Percentiles rank a stretch among this genome's conserved stretches.
Conservation (phyloP, 2,113 vertebrate species). For the Accipiter cooperii region DNA sequence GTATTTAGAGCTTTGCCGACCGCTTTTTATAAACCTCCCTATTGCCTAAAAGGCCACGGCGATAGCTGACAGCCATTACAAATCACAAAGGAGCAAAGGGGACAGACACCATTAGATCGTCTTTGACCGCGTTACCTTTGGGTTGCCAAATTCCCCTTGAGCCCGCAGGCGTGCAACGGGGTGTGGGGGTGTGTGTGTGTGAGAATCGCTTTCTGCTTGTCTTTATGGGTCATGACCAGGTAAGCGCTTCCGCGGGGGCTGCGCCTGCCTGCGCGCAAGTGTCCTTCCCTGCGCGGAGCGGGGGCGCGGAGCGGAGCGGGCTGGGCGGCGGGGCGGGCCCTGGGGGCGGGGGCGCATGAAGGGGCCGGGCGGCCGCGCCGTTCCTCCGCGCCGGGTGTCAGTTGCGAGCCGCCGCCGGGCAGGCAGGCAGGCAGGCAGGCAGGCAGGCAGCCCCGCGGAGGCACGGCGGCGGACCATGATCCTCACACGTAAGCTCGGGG, state of each 20-base stretch:
- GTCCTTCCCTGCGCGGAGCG: too few relatives aligned
- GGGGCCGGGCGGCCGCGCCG: too few relatives aligned
- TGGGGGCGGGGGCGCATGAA: too few relatives aligned
- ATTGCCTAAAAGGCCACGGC: not conserved
- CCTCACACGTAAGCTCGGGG: too few relatives aligned
- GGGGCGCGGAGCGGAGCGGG: not conserved
- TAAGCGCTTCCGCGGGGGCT: rapidly evolving
- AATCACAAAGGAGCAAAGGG: not conserved
- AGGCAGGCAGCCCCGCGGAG: too few relatives aligned
- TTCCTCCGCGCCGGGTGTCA: too few relatives aligned
- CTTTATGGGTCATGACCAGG: not conserved
- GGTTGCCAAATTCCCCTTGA: not conserved
- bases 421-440: too few relatives aligned
- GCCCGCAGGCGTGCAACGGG: rapidly evolving
- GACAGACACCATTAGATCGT: not conserved
- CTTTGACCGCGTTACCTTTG: not conserved
- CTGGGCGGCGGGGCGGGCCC: not conserved
- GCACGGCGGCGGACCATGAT: too few relatives aligned
- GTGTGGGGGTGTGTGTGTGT: too few relatives aligned
- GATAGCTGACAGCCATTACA: not conserved
- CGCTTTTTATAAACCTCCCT: not conserved
- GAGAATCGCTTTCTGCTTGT: not conserved
- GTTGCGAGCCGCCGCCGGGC: too few relatives aligned
- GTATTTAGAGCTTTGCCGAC: not conserved
- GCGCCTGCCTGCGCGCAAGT: not conserved